These are phyloP conservation scores for Axinella damicornis DNA, from an alignment of 37 sponge, comb jelly and placozoan species.

Conservation along the genomic window DNA sequence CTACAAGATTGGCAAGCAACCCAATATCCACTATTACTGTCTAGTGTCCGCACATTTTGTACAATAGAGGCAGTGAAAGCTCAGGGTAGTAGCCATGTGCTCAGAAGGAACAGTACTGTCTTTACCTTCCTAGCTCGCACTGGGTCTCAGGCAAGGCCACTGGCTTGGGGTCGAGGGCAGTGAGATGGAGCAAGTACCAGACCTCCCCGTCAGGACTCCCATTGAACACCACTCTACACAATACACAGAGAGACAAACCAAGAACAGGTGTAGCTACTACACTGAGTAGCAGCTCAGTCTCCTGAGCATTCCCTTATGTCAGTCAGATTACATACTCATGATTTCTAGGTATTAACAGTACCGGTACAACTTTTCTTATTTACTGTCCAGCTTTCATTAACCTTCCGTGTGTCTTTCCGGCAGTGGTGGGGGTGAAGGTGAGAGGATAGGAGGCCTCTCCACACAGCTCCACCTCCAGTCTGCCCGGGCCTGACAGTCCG, in stretches of 20 bases:
- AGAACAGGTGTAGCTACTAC: no score
- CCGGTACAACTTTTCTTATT: no score
- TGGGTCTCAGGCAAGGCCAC: conserved; percentile 44
- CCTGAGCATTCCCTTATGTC: no score
- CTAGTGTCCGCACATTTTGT: neutral
- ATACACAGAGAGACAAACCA: no score
- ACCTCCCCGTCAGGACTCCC: conserved; percentile 82
- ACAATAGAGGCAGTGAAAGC: conserved; percentile 1
- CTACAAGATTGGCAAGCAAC: no score
- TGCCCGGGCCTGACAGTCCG: conserved; percentile 48
- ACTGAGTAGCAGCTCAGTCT: no score
- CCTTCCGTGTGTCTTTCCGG: conserved; percentile 58
- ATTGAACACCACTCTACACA: conserved; percentile 42
- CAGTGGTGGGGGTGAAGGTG: conserved; percentile 44
- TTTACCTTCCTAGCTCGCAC: conserved; percentile 85
- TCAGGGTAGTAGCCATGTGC: no score
- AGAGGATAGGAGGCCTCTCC: conserved; percentile 36
- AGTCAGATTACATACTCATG: no score
- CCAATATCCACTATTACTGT: neutral
- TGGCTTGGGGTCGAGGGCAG: conserved; percentile 74
- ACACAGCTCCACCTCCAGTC: conserved; percentile 5
- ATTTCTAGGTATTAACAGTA: no score
- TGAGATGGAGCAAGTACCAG: conserved; percentile 81
- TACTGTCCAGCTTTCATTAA: no score
- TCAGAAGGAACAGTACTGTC: neutral